Evolutionary conservation across 2,113 vertebrate species (phyloP), one percentile per base, ranked within the genome.

Genomic region (Pimephales promelas): DNA sequence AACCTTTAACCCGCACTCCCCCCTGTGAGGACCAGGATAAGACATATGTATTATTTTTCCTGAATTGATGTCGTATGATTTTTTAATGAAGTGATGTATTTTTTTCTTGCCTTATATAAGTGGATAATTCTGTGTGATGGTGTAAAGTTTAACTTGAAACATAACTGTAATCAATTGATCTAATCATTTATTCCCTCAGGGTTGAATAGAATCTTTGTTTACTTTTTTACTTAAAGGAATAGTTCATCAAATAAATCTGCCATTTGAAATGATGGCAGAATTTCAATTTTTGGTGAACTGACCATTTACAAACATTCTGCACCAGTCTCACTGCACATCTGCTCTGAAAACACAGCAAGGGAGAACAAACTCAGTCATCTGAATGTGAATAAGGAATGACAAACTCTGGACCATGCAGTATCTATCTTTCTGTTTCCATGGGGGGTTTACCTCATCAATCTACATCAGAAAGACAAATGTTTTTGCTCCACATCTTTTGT

Each of bases 311-410:
- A 22, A 71, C 4, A 20, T 49, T 49, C 40, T 14, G 13, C 40
- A 40, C 18, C 18, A 1, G 6, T 64, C 62, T 36, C 28, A 20
- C 28, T 20, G 31, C 16, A 1, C 62, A 66, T 66, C 7, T 66
- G 28, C 62, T 20, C 16, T 62, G 26, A 62, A 62, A 62, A 62
- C 59, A 66, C n/a, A 24, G 24, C 56, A 24, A 61, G 57, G 24
- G n/a, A 61, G 31, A 43, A 70, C 36, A n/a, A 0, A 70, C 34
- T 45, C 59, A 18, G 14, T 64, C 64, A 36, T 62, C 87, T 90
- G 91, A 91, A 92, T 92, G 91, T 90, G 89, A 90, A 89, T 79
- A 86, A 88, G 52, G 86, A 66, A 36, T 36, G 16, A 20, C 28
- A 22, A 68, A 36, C 8, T 24, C 1, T 10, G 34, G 28, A 90